These are phyloP conservation scores for Heterotilapia buettikoferi DNA, from an alignment of 2,113 vertebrate genomes.

Conservation along the genomic window DNA sequence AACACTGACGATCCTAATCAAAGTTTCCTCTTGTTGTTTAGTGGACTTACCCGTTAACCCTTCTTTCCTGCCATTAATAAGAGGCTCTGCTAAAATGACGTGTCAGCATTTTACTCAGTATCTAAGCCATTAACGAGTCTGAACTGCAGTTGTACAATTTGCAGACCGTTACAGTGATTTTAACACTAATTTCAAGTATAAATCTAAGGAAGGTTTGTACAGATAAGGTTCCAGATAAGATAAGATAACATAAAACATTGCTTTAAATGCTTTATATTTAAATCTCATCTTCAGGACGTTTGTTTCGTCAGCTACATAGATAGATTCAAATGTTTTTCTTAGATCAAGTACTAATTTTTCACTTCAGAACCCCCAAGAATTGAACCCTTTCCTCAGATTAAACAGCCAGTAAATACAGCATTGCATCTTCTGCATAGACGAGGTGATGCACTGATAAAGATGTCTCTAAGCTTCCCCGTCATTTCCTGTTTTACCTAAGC, in stretches of 20 bases:
- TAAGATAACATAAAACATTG: too few relatives aligned
- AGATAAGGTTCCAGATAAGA: background rate
- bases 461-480: background rate
- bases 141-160: background rate
- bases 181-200: background rate
- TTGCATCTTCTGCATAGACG: background rate
- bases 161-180: background rate
- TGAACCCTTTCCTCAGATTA: background rate
- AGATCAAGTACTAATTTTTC: background rate
- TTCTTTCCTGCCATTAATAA: background rate
- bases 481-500: background rate
- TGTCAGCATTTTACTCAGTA: background rate
- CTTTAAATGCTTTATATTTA: background rate
- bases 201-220: accelerated
- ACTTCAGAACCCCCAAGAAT: background rate
- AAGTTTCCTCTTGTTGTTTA: accelerated
- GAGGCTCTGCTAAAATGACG: background rate
- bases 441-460: background rate
- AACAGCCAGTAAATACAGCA: background rate
- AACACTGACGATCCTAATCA: background rate
- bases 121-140: background rate
- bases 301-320: background rate
- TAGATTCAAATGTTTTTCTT: background rate
- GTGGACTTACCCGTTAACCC: background rate
- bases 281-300: background rate